phyloP scores from a whole-genome alignment of 2,888 invertebrate species.

The Perizoma affinitatum region DNA sequence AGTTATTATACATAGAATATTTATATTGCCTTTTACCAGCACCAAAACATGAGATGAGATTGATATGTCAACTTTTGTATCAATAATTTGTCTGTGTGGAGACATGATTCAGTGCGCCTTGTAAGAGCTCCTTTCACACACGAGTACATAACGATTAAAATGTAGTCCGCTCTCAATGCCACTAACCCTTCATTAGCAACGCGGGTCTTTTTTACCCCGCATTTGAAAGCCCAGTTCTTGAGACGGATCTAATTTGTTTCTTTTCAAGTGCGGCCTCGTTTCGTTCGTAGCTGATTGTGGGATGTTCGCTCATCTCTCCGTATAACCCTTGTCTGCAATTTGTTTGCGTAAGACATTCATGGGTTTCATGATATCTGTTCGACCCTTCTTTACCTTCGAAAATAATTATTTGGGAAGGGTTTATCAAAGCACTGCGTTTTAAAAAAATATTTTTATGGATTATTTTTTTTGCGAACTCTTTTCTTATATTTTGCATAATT shows the following conservation, averaged over 20 bases:
- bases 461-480: too few species aligned
- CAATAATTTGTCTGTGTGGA: too few species aligned
- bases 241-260: constrained; percentile 80
- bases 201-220: constrained; percentile 63
- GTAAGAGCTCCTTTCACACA: too few species aligned
- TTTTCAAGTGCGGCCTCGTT: constrained; percentile 71
- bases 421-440: neutral
- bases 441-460: too few species aligned
- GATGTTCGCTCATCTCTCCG: constrained; percentile 62
- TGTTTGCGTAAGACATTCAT: constrained; percentile 57
- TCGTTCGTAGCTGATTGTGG: constrained; percentile 66
- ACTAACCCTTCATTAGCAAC: constrained; percentile 74
- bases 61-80: too few species aligned
- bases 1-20: too few species aligned
- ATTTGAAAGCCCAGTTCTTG: constrained; percentile 72
- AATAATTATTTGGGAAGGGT: constrained; percentile 15
- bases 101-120: too few species aligned
- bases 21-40: too few species aligned
- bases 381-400: constrained; percentile 24
- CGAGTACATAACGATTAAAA: constrained; percentile 21
- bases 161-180: constrained; percentile 33
- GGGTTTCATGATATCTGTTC: constrained; percentile 45
- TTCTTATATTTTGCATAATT: too few species aligned
- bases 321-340: constrained; percentile 62
- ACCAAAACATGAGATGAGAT: too few species aligned